Evolutionary conservation across 2,888 invertebrate genomes (phyloP).

Genomic region (Bombylius discolor): DNA sequence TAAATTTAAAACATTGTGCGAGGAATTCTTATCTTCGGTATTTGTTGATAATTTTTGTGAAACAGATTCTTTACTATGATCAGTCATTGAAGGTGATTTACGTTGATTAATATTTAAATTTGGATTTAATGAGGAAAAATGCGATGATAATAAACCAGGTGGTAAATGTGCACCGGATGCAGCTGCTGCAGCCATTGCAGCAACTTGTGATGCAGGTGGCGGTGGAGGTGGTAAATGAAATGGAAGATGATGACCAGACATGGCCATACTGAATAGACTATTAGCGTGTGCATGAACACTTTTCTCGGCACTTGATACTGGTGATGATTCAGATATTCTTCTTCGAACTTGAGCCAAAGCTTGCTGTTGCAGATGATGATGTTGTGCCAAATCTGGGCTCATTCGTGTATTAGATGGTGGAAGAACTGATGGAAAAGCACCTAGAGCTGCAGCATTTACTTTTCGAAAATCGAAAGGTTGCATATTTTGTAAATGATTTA

Average conservation of each 20-base stretch:
- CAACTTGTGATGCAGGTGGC: slow-evolving; percentile 49
- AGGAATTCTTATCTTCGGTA: slow-evolving; percentile 28
- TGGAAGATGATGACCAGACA: slow-evolving; percentile 47
- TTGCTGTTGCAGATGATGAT: slow-evolving; percentile 27
- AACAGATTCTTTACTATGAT: slow-evolving; percentile 14
- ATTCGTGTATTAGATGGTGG: slow-evolving; percentile 21
- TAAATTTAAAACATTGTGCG: slow-evolving; percentile 49
- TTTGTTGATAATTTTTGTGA: slow-evolving; percentile 12
- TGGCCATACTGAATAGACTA: slow-evolving; percentile 47
- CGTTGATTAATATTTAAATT: slow-evolving; percentile 14
- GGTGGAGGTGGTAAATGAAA: slow-evolving; percentile 53
- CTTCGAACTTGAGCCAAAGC: slow-evolving; percentile 39
- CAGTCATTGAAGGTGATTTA: slow-evolving; percentile 23
- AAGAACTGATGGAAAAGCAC: slow-evolving; percentile 35
- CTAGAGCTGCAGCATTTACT: slow-evolving; percentile 40
- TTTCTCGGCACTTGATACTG: slow-evolving; percentile 22
- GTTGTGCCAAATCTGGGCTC: slow-evolving; percentile 32
- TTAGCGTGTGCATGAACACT: slow-evolving; percentile 37
- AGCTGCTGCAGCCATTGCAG: slow-evolving; percentile 44
- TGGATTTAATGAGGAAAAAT: slow-evolving; percentile 20
- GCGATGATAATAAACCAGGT: slow-evolving; percentile 49
- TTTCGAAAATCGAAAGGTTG: slow-evolving; percentile 89
- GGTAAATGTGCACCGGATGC: slow-evolving; percentile 47
- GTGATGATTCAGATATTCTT: slow-evolving; percentile 40
- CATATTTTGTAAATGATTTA: slow-evolving; percentile 86